Evolutionary conservation across 2,113 vertebrate genomes (phyloP).

Genomic region (Cynoglossus semilaevis): DNA sequence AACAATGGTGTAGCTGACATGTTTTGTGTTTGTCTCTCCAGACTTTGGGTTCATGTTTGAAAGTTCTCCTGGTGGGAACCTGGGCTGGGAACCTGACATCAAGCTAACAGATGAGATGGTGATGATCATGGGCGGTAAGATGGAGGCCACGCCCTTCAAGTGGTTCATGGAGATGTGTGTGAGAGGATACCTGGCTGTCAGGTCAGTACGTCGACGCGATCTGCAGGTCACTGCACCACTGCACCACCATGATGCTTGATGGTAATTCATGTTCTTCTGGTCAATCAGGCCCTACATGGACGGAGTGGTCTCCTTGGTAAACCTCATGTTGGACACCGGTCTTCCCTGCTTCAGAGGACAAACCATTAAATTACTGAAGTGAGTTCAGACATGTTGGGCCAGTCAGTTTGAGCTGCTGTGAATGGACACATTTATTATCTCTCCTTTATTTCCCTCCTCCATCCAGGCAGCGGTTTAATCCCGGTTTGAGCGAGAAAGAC

Average conservation of each 20-base stretch:
- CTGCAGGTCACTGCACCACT: neutral
- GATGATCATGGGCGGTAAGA: conserved; percentile 99
- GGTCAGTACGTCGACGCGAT: conserved; percentile 70
- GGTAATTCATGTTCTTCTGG: conserved; percentile 2
- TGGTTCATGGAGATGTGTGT: conserved; percentile 99
- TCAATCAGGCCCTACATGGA: conserved; percentile 92
- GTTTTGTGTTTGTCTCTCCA: conserved; percentile 53
- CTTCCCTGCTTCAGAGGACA: conserved; percentile 96
- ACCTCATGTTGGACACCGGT: conserved; percentile 89
- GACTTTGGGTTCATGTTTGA: conserved; percentile 99
- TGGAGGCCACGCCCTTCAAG: conserved; percentile 98
- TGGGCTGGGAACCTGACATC: conserved; percentile 97
- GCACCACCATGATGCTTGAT: neutral
- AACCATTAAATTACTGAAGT: conserved; percentile 97
- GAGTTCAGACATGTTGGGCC: conserved; percentile 58
- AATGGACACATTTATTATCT: neutral
- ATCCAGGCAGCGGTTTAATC: conserved; percentile 89
- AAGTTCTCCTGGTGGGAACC: conserved; percentile 94
- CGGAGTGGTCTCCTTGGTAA: conserved; percentile 92
- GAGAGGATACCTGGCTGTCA: conserved; percentile 92
- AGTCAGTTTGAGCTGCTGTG: neutral
- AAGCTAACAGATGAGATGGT: conserved; percentile 98
- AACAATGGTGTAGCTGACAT: too few relatives aligned
- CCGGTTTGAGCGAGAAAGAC: conserved; percentile 92
- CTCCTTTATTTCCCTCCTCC: neutral